phyloP scores from a whole-genome alignment of 2,888 invertebrate genomes.

The Plagodis dolabraria region DNA sequence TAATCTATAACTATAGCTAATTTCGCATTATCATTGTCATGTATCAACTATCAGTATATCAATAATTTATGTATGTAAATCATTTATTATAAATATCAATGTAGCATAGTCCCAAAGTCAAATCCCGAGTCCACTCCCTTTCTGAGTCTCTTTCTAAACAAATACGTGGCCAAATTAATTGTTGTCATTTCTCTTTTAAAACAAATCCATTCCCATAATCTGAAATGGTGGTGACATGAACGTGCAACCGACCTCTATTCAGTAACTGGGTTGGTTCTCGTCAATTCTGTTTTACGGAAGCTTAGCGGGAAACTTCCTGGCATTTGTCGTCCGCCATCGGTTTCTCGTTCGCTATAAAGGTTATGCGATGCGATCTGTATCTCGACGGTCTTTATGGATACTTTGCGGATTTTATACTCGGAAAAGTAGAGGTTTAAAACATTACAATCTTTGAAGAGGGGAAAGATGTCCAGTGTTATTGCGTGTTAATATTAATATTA shows the following conservation, averaged over 20 bases:
- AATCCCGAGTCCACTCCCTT: no score
- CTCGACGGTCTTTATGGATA: constrained; percentile 37
- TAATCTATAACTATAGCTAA: no score
- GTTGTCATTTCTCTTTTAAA: neutral
- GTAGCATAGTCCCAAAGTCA: no score
- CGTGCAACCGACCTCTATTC: constrained; percentile 17
- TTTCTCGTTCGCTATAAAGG: constrained; percentile 10
- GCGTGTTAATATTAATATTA: neutral
- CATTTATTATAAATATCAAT: no score
- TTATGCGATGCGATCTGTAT: constrained; percentile 19
- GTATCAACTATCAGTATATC: no score
- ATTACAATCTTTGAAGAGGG: neutral
- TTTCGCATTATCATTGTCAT: no score
- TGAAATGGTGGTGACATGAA: constrained; percentile 13
- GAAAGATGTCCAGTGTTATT: neutral
- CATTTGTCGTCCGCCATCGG: constrained; percentile 24
- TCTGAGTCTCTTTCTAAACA: no score
- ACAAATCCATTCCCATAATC: neutral
- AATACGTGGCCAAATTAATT: no score
- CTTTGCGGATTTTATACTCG: constrained; percentile 5
- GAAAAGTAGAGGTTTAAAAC: neutral
- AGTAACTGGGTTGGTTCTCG: constrained; percentile 23
- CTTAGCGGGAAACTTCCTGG: constrained; percentile 18
- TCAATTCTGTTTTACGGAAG: constrained; percentile 29
- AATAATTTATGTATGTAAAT: no score